Evolutionary conservation across 2,113 vertebrate species (phyloP), one percentile per base, ranked within the genome.

Genomic region (Gnathonemus longibarbis): DNA sequence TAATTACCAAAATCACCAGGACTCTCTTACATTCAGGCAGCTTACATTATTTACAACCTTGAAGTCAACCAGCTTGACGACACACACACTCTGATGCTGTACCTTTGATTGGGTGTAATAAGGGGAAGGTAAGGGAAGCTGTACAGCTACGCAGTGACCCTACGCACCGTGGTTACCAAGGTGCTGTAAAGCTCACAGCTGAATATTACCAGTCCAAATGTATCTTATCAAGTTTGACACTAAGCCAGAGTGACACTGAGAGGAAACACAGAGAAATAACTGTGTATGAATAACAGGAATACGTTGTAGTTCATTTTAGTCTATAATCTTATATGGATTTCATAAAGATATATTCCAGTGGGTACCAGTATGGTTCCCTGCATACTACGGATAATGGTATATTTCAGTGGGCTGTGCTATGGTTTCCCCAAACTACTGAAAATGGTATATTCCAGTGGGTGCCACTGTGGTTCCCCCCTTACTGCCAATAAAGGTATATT

Each of bases 21-120:
- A 90, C 84, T 88, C 83, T 89, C 90, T 88, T 46, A 50, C 9
- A 84, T 83, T 52, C 45, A 56, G 42, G 11, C 24, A 39, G 31
- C 39, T 31, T 88, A 11, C 39, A 17, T 49, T 35, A 56, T 91
- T 86, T 56, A 62, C 74, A 39, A 6, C 3, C 62, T 70, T n/a
- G 45, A 89, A 52, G 52, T 88, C 19, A 35, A 49, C 62, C 7
- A 50, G 70, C 15, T 49, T 80, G 88, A 83, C 24, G 70, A 89
- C 88, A 89, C 46, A 48, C 35, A 56, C 35, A 83, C 27, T 89
- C 66, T 74, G 77, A 35, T 31, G 70, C 66, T 19, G 49, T 89
- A 10, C 46, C 35, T 89, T n/a, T 39, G 35, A 80, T 89, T 39
- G 77, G 52, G 45, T 50, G 9, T 52, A 80, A 89, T 83, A 83